Percentiles rank a stretch among this genome's conserved stretches.
Conservation (phyloP, 30 jellyfish, hydroid and myxozoan species). For the Cassiopea xamachana region DNA sequence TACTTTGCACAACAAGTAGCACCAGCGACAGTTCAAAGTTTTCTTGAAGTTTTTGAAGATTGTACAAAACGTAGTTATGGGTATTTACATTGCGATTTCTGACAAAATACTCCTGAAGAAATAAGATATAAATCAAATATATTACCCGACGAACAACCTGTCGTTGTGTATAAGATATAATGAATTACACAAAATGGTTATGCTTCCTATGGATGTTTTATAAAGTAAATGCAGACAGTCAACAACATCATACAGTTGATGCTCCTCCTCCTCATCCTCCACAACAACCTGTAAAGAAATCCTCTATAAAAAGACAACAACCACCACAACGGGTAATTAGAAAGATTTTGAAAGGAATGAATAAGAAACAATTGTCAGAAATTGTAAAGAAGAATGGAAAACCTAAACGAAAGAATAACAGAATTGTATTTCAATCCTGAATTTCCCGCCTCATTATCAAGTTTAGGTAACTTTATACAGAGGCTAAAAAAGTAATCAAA, state of each 20-base stretch:
- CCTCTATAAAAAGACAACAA: too few species aligned
- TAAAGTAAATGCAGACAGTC: too few species aligned
- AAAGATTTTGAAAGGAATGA: too few species aligned
- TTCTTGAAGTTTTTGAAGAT: conserved; percentile 24
- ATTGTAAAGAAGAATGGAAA: too few species aligned
- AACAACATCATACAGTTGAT: too few species aligned
- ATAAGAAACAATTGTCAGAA: too few species aligned
- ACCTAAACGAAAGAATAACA: background rate
- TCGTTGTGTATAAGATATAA: conserved; percentile 5
- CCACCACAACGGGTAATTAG: too few species aligned
- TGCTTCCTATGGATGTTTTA: background rate
- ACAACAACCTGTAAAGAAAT: too few species aligned
- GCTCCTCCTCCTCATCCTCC: too few species aligned
- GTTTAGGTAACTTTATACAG: background rate
- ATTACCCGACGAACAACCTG: conserved; percentile 34
- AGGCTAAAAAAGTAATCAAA: background rate
- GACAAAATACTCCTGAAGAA: conserved; percentile 24
- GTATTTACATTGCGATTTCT: conserved; percentile 32
- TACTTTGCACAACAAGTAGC: conserved; percentile 27
- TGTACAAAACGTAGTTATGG: conserved; percentile 43
- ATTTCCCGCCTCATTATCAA: background rate
- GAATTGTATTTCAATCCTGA: background rate
- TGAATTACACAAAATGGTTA: background rate
- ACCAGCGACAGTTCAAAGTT: background rate
- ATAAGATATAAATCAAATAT: conserved; percentile 32